A percentile compares a stretch with the other conserved stretches of the same genome.
Conservation (phyloP, 2,113 vertebrate genomes). For the Callorhinus ursinus region DNA sequence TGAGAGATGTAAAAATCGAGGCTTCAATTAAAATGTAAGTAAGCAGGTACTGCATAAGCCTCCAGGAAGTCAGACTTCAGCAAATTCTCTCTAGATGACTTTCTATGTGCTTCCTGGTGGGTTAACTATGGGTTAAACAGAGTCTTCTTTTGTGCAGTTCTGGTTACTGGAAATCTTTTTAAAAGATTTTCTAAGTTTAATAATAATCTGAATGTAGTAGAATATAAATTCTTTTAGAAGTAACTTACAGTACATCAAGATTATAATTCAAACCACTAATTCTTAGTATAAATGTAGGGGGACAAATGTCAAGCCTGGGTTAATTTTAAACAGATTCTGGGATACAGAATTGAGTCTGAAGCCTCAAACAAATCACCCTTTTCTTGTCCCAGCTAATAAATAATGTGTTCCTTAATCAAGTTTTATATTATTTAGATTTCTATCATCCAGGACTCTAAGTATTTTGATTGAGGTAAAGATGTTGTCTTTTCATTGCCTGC, state of each 20-base stretch:
- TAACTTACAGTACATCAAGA: neutral
- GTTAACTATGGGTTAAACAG: neutral
- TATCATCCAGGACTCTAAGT: neutral
- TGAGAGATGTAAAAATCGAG: neutral
- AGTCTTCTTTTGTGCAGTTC: neutral
- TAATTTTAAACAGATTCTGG: neutral
- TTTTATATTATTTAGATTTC: neutral
- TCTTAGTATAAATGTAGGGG: neutral
- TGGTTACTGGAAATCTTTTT: neutral
- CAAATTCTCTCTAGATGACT: neutral
- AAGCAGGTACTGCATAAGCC: neutral
- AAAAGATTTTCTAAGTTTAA: neutral
- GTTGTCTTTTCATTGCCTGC: neutral
- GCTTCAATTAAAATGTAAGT: neutral
- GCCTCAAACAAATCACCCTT: neutral
- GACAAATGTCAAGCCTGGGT: neutral
- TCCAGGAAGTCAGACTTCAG: neutral
- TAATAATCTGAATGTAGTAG: neutral
- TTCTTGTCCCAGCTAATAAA: neutral
- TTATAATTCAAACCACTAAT: neutral
- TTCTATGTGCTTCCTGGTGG: neutral
- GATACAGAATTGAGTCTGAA: neutral
- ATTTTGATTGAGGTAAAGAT: neutral
- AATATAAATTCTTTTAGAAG: constrained; percentile 10
- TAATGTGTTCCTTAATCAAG: neutral